Evolutionary conservation across 2,888 invertebrate genomes (phyloP), one percentile per base, ranked within the genome.

Genomic region (Lumbricus terrestris): DNA sequence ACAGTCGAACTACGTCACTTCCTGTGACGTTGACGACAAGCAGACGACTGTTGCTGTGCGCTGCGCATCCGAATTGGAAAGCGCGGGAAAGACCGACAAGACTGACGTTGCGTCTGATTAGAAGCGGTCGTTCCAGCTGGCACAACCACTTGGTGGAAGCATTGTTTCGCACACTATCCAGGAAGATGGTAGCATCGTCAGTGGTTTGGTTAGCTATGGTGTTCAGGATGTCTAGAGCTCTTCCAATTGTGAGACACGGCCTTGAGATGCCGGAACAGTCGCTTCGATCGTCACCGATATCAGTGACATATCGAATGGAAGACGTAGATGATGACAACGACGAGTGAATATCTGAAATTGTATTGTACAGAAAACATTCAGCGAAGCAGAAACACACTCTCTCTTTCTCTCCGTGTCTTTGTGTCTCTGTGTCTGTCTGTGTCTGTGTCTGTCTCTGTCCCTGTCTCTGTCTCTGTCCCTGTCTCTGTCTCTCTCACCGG

Each of bases 21-120:
- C 85, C 85, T 34, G 85, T 85, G 35, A 85, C 85, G 85, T 85
- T 85, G 35, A 85, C 85, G 85, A 85, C 85, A 18, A 85, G 85
- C 85, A 85, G 85, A 85, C 85, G 85, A 85, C n/a, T 85, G 6
- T 37, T 37, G 85, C 8, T 35, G 35, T 34, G 34, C 33, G 33
- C 23, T 29, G 35, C 35, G 37, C 85, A 85, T 23, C 85, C 85
- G 34, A 85, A 34, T 16, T 37, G 85, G 16, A 85, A 20, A 33
- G 20, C 4, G 20, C 37, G 34, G 35, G 85, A 85, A 34, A 85
- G 34, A 34, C 85, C 85, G 85, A 85, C 85, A 23, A 85, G 8
- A 15, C n/a, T 35, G 0, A 85, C n/a, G 85, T 85, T 85, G 4
- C 35, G 34, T 85, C 85, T 85, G 18, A 85, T 37, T 6, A 85